Conservation (phyloP, 2,113 vertebrate species). For the Corydoras maculifer region DNA sequence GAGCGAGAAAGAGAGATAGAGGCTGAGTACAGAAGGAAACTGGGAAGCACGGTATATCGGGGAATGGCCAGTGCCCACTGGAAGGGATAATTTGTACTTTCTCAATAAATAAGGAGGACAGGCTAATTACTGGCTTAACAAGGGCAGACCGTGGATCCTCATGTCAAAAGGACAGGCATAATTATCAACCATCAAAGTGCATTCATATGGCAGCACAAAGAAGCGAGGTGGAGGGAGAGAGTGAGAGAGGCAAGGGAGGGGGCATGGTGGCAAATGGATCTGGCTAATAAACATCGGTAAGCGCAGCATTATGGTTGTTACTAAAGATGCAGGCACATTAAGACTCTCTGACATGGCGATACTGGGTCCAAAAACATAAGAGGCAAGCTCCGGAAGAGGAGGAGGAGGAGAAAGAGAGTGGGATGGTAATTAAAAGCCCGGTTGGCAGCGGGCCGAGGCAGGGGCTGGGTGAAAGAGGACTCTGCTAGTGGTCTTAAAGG, state of each 20-base stretch:
- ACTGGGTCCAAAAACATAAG: slow-evolving; percentile 63
- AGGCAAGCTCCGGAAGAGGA: slow-evolving; percentile 39
- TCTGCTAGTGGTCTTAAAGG: slow-evolving; percentile 47
- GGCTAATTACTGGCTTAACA: slow-evolving; percentile 99
- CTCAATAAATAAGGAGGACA: slow-evolving; percentile 89
- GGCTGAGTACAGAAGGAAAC: slow-evolving; percentile 42
- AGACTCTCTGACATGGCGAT: slow-evolving; percentile 75
- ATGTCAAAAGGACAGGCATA: slow-evolving; percentile 97
- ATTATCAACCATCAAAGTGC: slow-evolving; percentile 99
- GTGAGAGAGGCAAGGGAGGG: slow-evolving; percentile 58
- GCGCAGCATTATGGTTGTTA: slow-evolving; percentile 83
- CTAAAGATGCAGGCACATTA: slow-evolving; percentile 75
- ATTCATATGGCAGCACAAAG: slow-evolving; percentile 96
- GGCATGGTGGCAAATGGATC: slow-evolving; percentile 82
- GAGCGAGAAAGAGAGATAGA: slow-evolving; percentile 30
- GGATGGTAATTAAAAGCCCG: slow-evolving; percentile 74
- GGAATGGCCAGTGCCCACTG: slow-evolving; percentile 77
- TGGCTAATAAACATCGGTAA: slow-evolving; percentile 87
- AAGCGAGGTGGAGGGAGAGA: slow-evolving; percentile 54
- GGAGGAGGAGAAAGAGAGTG: slow-evolving; percentile 49
- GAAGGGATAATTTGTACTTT: slow-evolving; percentile 93
- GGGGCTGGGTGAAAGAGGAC: slow-evolving; percentile 33
- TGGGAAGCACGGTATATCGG: slow-evolving; percentile 59
- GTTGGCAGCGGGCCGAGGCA: slow-evolving; percentile 29
- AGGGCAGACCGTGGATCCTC: slow-evolving; percentile 94